Percentiles rank a stretch among this genome's conserved stretches.
Evolutionary conservation across 2,113 vertebrate genomes (phyloP).

Genomic region (Haplochromis vanheusdeni): DNA sequence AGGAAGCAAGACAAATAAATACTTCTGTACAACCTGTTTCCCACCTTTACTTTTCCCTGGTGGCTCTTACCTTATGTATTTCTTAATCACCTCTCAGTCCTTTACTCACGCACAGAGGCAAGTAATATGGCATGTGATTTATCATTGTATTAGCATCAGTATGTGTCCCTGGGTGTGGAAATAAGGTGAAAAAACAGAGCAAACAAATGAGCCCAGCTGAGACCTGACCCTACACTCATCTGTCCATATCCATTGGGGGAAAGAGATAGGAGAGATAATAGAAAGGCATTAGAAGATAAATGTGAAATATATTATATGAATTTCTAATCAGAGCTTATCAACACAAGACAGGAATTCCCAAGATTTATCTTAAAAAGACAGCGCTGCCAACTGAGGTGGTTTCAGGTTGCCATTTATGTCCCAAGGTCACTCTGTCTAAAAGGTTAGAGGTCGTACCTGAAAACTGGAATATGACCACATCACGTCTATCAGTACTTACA

Average conservation of each 20-base stretch:
- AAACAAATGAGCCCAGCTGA: constrained; percentile 19
- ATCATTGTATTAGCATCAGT: constrained; percentile 2
- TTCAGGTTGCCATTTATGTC: background rate
- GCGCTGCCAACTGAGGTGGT: background rate
- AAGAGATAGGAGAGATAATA: background rate
- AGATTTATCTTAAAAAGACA: background rate
- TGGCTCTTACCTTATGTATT: background rate
- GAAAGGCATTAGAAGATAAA: background rate
- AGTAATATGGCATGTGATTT: constrained; percentile 12
- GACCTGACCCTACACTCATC: constrained; percentile 1
- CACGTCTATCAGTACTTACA: background rate
- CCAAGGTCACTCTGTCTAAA: background rate
- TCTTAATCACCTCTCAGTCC: background rate
- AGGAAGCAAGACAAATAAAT: background rate
- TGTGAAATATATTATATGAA: background rate
- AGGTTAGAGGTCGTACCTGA: background rate
- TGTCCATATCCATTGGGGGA: background rate
- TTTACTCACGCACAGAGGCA: background rate
- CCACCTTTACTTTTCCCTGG: background rate
- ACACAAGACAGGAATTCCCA: background rate
- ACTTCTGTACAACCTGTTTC: background rate
- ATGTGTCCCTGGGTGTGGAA: background rate
- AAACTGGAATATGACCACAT: background rate
- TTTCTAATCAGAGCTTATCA: background rate
- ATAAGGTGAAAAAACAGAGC: background rate